Evolutionary conservation across 2,888 invertebrate genomes (phyloP).

Genomic region (Bombylius major): DNA sequence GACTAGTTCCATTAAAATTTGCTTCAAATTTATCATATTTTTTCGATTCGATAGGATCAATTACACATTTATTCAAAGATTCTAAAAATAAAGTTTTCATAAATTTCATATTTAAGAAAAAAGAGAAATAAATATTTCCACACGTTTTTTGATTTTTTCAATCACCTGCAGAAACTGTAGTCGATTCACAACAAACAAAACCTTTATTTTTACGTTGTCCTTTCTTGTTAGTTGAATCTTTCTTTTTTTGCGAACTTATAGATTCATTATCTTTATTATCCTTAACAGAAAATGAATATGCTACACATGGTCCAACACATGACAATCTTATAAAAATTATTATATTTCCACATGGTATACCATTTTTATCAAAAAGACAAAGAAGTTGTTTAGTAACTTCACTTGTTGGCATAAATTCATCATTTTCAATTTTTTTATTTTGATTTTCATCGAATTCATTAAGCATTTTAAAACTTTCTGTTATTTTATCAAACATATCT

Average conservation of each 20-base stretch:
- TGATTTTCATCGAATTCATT: slow-evolving; percentile 16
- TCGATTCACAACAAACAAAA: too few species aligned
- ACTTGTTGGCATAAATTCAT: slow-evolving; percentile 21
- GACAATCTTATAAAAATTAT: slow-evolving; percentile 29
- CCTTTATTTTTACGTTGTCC: too few species aligned
- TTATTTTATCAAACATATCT: slow-evolving; percentile 29
- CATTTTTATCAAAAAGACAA: slow-evolving; percentile 27
- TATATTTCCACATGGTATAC: slow-evolving; percentile 30
- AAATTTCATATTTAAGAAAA: too few species aligned
- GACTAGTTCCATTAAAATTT: slow-evolving; percentile 30
- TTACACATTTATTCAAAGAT: background rate
- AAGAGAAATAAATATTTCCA: too few species aligned
- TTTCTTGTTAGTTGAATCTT: too few species aligned
- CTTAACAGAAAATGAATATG: background rate
- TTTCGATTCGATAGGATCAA: slow-evolving; percentile 14
- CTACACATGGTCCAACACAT: slow-evolving; percentile 26
- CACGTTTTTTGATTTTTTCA: too few species aligned
- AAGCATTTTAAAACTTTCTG: slow-evolving; percentile 23
- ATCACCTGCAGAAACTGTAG: too few species aligned
- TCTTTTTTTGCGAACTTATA: background rate
- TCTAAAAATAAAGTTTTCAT: background rate
- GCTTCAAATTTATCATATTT: slow-evolving; percentile 35
- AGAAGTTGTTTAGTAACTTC: slow-evolving; percentile 28
- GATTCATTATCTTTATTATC: background rate
- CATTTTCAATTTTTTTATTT: slow-evolving; percentile 14